phyloP scores from a whole-genome alignment of 2,888 invertebrate species.

The Thelaira solivaga region DNA sequence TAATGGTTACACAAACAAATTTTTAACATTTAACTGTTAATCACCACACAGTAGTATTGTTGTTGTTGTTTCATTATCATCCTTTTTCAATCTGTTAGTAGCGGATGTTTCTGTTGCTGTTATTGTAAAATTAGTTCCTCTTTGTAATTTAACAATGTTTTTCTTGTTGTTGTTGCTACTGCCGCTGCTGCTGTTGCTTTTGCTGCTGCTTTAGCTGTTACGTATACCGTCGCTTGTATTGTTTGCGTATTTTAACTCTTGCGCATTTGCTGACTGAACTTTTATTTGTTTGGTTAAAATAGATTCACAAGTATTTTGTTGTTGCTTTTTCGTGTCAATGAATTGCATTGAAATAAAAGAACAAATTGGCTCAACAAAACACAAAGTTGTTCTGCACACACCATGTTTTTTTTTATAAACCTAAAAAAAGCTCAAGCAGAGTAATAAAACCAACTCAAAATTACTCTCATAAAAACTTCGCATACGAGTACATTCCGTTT shows the following conservation, averaged over 20 bases:
- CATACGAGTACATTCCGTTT: neutral
- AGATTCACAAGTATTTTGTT: conserved; percentile 10
- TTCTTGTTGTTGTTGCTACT: conserved; percentile 5
- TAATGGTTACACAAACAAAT: conserved; percentile 44
- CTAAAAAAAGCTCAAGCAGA: neutral
- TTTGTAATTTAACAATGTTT: conserved; percentile 16
- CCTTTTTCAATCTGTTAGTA: conserved; percentile 29
- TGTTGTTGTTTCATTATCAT: neutral
- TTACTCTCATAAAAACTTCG: neutral
- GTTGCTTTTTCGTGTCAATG: conserved; percentile 59
- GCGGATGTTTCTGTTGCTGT: conserved; percentile 34
- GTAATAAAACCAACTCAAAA: conserved; percentile 1
- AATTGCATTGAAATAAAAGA: conserved; percentile 57
- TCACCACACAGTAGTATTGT: neutral
- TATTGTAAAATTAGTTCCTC: conserved; percentile 45
- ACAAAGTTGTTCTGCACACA: conserved; percentile 17
- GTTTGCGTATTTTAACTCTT: conserved; percentile 9
- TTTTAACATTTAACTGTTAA: conserved; percentile 48
- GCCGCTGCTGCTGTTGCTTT: too few species aligned
- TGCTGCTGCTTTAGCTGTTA: too few species aligned
- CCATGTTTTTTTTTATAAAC: conserved; percentile 8
- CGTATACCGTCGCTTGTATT: too few species aligned
- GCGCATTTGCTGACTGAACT: conserved; percentile 45
- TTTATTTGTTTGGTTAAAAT: conserved; percentile 41
- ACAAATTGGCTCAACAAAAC: conserved; percentile 42